A percentile compares a stretch with the other conserved stretches of the same genome.
phyloP scores from a whole-genome alignment of 1,140 invertebrate genomes.

The Penaeus japonicus region DNA sequence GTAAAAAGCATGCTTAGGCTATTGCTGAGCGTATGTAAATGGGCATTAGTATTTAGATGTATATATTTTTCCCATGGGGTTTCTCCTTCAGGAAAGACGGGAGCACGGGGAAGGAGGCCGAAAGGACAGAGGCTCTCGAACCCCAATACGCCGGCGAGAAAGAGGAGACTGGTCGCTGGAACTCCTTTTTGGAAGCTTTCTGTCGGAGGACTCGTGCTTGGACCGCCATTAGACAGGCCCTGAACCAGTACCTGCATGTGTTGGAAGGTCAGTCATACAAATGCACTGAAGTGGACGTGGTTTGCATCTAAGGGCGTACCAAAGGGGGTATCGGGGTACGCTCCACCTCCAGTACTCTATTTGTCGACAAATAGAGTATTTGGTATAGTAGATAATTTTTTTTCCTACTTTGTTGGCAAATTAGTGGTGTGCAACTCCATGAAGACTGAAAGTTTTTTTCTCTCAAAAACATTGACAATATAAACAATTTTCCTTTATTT shows the following conservation, averaged over 20 bases:
- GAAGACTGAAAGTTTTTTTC: too few species aligned
- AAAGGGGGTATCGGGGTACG: too few species aligned
- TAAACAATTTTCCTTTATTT: too few species aligned
- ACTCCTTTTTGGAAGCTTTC: slow-evolving; percentile 17
- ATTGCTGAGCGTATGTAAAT: not conserved
- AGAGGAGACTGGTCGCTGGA: slow-evolving; percentile 34
- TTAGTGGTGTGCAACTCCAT: too few species aligned
- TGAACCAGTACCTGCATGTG: slow-evolving; percentile 26
- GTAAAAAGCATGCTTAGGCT: not conserved
- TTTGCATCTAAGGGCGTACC: too few species aligned
- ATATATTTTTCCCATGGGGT: not conserved
- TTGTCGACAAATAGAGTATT: too few species aligned
- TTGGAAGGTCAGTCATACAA: slow-evolving; percentile 17
- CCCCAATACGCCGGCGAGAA: slow-evolving; percentile 33
- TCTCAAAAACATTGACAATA: too few species aligned
- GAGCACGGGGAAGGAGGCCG: not conserved
- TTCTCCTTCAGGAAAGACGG: too few species aligned
- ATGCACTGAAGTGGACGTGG: too few species aligned
- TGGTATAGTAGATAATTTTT: too few species aligned
- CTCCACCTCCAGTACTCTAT: too few species aligned
- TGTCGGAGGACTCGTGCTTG: slow-evolving; percentile 29
- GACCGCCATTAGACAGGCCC: slow-evolving; percentile 19
- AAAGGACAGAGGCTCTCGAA: not conserved
- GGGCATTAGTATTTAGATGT: not conserved
- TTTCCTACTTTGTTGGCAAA: too few species aligned